Conservation (phyloP, 1,140 invertebrate species). For the Chironomus striatipennis region DNA sequence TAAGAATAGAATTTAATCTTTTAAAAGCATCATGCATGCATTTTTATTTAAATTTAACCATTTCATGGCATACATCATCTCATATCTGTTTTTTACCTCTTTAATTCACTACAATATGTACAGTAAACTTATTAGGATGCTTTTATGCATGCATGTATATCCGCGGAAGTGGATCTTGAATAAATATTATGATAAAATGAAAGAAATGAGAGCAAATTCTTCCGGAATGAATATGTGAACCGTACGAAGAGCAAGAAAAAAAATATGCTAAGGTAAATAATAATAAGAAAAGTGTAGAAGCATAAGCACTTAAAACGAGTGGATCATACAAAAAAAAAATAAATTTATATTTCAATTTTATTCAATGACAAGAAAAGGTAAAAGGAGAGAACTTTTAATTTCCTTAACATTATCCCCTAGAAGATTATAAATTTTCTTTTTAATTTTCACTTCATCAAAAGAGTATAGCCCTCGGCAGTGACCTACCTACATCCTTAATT, state of each 20-base stretch:
- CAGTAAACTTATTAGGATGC: too few species aligned
- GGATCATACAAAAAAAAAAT: not conserved
- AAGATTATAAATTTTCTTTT: constrained; percentile 3
- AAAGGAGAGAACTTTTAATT: constrained; percentile 2
- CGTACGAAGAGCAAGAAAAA: not conserved
- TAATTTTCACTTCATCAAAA: not conserved
- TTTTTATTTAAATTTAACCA: too few species aligned
- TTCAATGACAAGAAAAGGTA: too few species aligned
- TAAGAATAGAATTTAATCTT: too few species aligned
- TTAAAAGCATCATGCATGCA: too few species aligned
- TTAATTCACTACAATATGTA: too few species aligned
- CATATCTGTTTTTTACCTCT: too few species aligned
- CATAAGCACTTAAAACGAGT: constrained; percentile 9
- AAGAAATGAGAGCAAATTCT: not conserved
- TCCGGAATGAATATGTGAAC: not conserved
- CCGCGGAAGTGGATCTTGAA: too few species aligned
- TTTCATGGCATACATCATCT: too few species aligned
- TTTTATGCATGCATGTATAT: too few species aligned
- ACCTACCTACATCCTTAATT: constrained; percentile 1
- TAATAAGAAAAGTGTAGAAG: not conserved
- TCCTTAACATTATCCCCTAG: not conserved
- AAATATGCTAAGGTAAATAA: not conserved
- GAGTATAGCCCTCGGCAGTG: not conserved
- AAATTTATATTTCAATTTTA: not conserved
- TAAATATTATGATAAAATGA: too few species aligned